A percentile compares a stretch with the other conserved stretches of the same genome.
These are phyloP conservation scores for Scortum barcoo DNA, from an alignment of 2,113 vertebrate genomes.

Conservation along the genomic window DNA sequence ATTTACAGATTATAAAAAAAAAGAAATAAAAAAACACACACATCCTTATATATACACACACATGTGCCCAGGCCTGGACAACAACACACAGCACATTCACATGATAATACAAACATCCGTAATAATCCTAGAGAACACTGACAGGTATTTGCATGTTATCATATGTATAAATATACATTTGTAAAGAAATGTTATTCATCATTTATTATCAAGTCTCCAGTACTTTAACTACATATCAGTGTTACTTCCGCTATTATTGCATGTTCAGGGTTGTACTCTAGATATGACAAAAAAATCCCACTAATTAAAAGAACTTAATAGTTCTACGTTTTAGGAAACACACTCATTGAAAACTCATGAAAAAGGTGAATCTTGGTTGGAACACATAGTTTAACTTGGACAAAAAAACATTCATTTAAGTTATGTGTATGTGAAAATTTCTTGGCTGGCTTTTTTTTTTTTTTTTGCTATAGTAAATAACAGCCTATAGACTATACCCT, in stretches of 20 bases:
- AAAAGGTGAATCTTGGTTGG: no score
- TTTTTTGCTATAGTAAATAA: no score
- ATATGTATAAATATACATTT: background rate
- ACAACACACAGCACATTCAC: background rate
- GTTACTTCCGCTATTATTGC: background rate
- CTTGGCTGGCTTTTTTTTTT: no score
- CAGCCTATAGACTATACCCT: no score
- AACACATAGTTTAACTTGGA: no score
- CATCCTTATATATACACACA: background rate
- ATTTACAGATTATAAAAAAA: background rate
- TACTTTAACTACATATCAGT: background rate
- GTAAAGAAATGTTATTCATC: background rate
- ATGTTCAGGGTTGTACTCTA: background rate
- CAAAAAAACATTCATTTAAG: no score
- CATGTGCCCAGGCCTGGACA: background rate
- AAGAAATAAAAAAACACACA: background rate
- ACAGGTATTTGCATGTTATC: background rate
- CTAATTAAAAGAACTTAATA: no score
- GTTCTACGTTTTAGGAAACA: no score
- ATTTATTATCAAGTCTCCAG: background rate
- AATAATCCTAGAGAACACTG: background rate
- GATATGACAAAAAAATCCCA: no score
- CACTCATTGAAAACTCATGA: no score
- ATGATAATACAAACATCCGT: background rate
- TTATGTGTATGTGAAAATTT: no score